Conservation (phyloP, 2,113 vertebrate genomes). For the Dicrurus megarhynchus region DNA sequence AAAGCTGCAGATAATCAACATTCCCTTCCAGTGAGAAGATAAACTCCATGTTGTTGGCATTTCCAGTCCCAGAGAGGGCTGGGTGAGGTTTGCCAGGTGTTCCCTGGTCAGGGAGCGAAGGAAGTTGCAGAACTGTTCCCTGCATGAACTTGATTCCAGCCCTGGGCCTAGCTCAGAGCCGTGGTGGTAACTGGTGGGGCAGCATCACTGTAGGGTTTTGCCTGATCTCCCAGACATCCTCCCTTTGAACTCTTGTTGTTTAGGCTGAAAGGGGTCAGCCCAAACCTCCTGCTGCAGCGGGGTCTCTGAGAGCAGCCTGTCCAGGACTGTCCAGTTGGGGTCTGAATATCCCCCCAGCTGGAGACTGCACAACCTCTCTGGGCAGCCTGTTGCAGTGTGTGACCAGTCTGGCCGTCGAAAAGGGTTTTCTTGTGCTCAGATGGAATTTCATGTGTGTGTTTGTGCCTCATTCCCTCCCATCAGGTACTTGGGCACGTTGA, state of each 20-base stretch:
- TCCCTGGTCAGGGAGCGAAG: neutral
- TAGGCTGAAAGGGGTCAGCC: neutral
- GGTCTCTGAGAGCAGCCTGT: neutral
- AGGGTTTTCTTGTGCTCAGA: neutral
- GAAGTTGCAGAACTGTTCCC: neutral
- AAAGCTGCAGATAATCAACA: neutral
- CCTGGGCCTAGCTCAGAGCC: neutral
- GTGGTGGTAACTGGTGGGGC: neutral
- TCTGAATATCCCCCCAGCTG: neutral
- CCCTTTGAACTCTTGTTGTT: neutral
- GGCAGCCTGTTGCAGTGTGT: neutral
- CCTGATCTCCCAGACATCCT: neutral
- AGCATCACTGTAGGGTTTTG: accelerated
- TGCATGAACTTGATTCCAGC: neutral
- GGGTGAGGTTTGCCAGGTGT: neutral
- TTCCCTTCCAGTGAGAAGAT: neutral
- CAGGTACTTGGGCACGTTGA: neutral
- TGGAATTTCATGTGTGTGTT: neutral
- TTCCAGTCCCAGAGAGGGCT: neutral
- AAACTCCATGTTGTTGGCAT: neutral
- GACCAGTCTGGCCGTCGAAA: neutral
- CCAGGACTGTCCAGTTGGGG: neutral
- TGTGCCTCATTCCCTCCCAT: neutral
- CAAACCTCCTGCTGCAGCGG: neutral
- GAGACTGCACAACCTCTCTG: neutral